phyloP scores from a whole-genome alignment of 2,797 vertebrate species.

The Diceros bicornis region DNA sequence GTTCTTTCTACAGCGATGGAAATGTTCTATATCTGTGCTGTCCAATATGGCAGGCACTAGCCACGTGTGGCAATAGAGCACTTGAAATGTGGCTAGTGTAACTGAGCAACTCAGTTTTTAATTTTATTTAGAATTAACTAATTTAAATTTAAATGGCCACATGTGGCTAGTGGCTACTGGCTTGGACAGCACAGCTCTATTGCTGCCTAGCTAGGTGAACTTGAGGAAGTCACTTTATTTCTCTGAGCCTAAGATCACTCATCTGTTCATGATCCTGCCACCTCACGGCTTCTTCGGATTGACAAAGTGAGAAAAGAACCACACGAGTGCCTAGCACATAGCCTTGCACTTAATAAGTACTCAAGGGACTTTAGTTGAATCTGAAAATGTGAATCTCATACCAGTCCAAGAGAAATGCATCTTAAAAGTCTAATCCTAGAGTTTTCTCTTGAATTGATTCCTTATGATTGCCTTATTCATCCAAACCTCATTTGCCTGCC shows the following conservation, averaged over 20 bases:
- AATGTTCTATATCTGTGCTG: neutral
- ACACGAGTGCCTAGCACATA: neutral
- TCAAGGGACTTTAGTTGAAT: slow-evolving; percentile 1
- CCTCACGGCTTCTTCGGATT: neutral
- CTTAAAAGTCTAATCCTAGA: slow-evolving; percentile 58
- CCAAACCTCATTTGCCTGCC: slow-evolving; percentile 48
- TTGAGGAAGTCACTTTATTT: neutral
- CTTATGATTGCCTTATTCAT: slow-evolving; percentile 59
- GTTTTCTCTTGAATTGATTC: slow-evolving; percentile 68
- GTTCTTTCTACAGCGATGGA: neutral
- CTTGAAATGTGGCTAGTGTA: neutral
- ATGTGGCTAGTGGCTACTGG: neutral
- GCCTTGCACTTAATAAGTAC: slow-evolving; percentile 19
- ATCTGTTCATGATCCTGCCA: neutral
- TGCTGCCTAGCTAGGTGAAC: neutral
- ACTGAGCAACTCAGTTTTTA: neutral
- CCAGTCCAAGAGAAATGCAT: slow-evolving; percentile 57
- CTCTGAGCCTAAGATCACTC: neutral
- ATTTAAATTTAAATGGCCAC: neutral
- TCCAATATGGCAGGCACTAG: neutral
- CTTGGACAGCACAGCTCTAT: neutral
- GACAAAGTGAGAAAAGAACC: slow-evolving; percentile 26
- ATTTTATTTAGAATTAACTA: slow-evolving; percentile 30
- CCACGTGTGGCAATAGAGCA: neutral
- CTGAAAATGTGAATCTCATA: slow-evolving; percentile 57